phyloP scores from a whole-genome alignment of 2,888 invertebrate species.

The Tortricodes alternella region DNA sequence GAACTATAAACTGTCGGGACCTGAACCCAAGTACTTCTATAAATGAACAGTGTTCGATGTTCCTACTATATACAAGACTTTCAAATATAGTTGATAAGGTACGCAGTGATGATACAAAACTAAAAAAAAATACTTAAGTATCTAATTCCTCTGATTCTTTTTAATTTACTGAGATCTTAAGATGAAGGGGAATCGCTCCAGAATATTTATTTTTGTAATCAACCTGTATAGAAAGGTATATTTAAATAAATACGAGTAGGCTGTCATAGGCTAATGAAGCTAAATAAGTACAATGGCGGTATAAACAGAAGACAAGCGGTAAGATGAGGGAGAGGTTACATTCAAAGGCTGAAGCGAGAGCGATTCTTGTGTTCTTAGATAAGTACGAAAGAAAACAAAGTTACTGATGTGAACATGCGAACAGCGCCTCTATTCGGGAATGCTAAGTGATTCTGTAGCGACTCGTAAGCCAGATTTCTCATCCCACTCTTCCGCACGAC shows the following conservation, averaged over 20 bases:
- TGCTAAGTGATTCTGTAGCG: too few relatives aligned
- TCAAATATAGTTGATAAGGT: too few relatives aligned
- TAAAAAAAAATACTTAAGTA: too few relatives aligned
- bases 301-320: constrained; percentile 18
- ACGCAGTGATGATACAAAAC: too few relatives aligned
- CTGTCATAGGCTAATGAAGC: constrained; percentile 29
- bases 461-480: too few relatives aligned
- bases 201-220: constrained; percentile 28
- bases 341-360: neutral
- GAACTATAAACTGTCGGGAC: too few relatives aligned
- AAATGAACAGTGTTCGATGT: too few relatives aligned
- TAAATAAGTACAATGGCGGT: constrained; percentile 29
- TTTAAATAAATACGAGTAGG: constrained; percentile 30
- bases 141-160: neutral
- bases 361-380: neutral
- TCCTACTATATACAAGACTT: too few relatives aligned
- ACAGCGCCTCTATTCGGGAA: too few relatives aligned
- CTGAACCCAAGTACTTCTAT: too few relatives aligned
- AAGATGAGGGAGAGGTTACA: neutral
- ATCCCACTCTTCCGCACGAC: too few relatives aligned
- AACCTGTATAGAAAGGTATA: constrained; percentile 8
- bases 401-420: neutral
- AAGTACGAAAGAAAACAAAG: neutral
- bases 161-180: neutral
- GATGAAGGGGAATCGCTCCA: constrained; percentile 10